Percentiles rank a stretch among this genome's conserved stretches.
These are phyloP conservation scores for Peromyscus californicus DNA, from an alignment of 2,113 vertebrate species.

Conservation along the genomic window DNA sequence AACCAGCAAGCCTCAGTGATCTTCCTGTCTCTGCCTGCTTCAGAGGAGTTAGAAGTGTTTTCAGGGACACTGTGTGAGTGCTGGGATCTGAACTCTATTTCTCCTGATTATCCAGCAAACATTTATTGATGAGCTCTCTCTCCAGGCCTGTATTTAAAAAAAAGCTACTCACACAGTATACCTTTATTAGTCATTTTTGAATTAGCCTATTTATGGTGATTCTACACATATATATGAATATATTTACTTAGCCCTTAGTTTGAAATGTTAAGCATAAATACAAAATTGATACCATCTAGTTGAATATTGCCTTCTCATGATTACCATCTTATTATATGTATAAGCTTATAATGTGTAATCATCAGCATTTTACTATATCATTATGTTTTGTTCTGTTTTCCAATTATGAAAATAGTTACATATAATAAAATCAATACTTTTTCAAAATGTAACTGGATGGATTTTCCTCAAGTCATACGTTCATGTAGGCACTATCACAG, in stretches of 20 bases:
- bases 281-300: background rate
- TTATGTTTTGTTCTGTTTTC: background rate
- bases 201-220: constrained; percentile 36
- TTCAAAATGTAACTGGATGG: constrained; percentile 39
- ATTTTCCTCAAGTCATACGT: constrained; percentile 19
- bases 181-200: constrained; percentile 40
- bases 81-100: background rate
- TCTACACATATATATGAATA: background rate
- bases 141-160: background rate
- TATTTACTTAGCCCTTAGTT: constrained; percentile 54
- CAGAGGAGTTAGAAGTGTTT: background rate
- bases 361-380: background rate
- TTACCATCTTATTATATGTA: constrained; percentile 6
- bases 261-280: constrained; percentile 61
- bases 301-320: constrained; percentile 40
- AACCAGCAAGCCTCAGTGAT: no score
- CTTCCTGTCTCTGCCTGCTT: background rate
- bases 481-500: background rate
- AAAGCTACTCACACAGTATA: background rate
- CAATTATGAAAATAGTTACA: constrained; percentile 29
- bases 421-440: background rate
- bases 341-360: constrained; percentile 32
- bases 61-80: background rate
- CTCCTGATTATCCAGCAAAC: background rate
- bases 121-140: background rate